A percentile compares a stretch with the other conserved stretches of the same genome.
Evolutionary conservation across 2,888 invertebrate species (phyloP).

Genomic region (Cataglyphis rosenhaueri): DNA sequence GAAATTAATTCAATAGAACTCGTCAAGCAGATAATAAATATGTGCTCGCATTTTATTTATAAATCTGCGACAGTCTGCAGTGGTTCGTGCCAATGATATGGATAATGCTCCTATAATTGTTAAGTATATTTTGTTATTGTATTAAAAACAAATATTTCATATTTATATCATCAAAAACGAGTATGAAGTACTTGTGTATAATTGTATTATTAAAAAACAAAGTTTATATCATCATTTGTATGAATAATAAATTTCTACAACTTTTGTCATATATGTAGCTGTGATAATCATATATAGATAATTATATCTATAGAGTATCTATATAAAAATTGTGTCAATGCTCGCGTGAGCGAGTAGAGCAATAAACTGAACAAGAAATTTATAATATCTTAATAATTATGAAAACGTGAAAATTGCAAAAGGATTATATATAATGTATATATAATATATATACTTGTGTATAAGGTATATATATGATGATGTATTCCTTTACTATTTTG

Average conservation of each 20-base stretch:
- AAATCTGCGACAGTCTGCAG: constrained; percentile 46
- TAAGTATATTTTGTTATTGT: constrained; percentile 71
- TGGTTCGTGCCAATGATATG: constrained; percentile 54
- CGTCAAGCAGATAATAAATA: neutral
- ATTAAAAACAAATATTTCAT: constrained; percentile 70
- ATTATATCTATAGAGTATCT: neutral
- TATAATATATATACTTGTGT: too few species aligned
- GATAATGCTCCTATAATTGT: constrained; percentile 59
- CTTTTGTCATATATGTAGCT: constrained; percentile 58
- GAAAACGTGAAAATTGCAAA: too few species aligned
- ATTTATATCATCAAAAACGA: constrained; percentile 15
- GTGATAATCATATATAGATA: neutral
- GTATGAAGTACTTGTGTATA: constrained; percentile 43
- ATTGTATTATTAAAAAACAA: constrained; percentile 28
- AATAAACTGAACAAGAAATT: too few species aligned
- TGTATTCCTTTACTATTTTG: too few species aligned
- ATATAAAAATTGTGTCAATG: too few species aligned
- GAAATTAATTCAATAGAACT: constrained; percentile 11
- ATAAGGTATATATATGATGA: too few species aligned
- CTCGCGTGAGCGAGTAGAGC: too few species aligned
- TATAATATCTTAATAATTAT: too few species aligned
- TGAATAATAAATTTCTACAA: constrained; percentile 73
- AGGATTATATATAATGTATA: too few species aligned
- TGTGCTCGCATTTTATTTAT: constrained; percentile 38
- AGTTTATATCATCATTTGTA: constrained; percentile 62